Evolutionary conservation across 2,113 vertebrate species (phyloP).

Genomic region (Hemicordylus capensis): DNA sequence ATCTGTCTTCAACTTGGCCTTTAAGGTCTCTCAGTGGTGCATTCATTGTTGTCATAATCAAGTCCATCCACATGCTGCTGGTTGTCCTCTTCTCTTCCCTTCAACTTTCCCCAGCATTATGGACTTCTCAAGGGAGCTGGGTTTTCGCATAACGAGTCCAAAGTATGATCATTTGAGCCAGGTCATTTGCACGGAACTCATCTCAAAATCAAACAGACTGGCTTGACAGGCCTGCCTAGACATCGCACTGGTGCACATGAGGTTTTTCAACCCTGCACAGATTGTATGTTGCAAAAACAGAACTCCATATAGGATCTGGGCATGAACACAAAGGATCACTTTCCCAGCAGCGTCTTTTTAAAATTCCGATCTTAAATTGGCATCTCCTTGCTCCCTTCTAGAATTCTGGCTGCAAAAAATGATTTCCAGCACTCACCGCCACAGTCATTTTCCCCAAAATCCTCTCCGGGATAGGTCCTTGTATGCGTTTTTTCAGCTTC

Average conservation of each 20-base stretch:
- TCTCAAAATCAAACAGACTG: neutral
- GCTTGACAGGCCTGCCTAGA: neutral
- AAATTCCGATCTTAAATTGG: neutral
- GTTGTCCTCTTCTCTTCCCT: no score
- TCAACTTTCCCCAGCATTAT: no score
- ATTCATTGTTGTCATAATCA: no score
- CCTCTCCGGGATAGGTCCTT: slow-evolving; percentile 91
- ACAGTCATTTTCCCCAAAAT: slow-evolving; percentile 96
- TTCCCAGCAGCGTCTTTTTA: neutral
- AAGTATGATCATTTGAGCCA: no score
- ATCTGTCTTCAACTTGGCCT: no score
- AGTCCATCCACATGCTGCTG: no score
- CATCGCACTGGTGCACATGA: neutral
- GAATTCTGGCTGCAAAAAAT: neutral
- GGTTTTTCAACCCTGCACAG: no score
- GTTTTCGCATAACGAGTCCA: no score
- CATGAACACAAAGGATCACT: neutral
- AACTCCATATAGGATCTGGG: neutral
- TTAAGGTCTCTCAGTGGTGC: no score
- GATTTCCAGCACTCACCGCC: slow-evolving; percentile 78
- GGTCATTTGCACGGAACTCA: neutral
- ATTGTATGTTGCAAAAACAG: neutral
- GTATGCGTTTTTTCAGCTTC: slow-evolving; percentile 95
- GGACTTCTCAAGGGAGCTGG: no score
- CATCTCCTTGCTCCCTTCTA: neutral